phyloP scores from a whole-genome alignment of 2,113 vertebrate genomes.

The Paedocypris sp. region DNA sequence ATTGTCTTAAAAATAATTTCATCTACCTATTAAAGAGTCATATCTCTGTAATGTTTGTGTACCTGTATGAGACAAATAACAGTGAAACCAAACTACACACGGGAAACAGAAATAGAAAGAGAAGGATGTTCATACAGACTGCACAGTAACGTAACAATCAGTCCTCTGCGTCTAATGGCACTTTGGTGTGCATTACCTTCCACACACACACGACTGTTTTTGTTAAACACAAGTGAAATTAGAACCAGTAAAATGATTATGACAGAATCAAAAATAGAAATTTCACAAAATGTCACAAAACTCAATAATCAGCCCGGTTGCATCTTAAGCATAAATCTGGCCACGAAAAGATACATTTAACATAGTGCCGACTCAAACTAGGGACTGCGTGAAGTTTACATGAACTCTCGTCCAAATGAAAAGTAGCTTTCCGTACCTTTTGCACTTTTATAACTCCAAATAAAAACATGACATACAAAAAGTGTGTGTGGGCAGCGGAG shows the following conservation, averaged over 20 bases:
- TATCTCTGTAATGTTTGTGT: constrained; percentile 64
- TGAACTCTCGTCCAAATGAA: no score
- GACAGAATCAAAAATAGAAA: no score
- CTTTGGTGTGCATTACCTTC: constrained; percentile 53
- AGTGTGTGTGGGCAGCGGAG: neutral
- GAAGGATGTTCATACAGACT: constrained; percentile 44
- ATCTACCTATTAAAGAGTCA: constrained; percentile 60
- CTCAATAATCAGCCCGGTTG: no score
- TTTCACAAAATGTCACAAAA: no score
- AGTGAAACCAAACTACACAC: constrained; percentile 54
- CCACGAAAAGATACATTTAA: no score
- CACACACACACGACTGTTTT: constrained; percentile 26
- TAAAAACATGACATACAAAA: neutral
- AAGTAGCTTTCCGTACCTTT: no score
- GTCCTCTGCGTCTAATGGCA: constrained; percentile 52
- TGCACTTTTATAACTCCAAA: neutral
- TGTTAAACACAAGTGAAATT: neutral
- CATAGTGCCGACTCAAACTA: no score
- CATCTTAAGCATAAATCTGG: no score
- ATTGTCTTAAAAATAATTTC: constrained; percentile 57
- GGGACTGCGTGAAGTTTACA: no score
- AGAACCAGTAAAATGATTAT: neutral
- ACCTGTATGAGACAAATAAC: constrained; percentile 65
- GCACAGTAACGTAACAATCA: constrained; percentile 44
- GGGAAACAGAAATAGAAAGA: constrained; percentile 34